Conservation (phyloP, 1,140 invertebrate species). For the Grapholita molesta region DNA sequence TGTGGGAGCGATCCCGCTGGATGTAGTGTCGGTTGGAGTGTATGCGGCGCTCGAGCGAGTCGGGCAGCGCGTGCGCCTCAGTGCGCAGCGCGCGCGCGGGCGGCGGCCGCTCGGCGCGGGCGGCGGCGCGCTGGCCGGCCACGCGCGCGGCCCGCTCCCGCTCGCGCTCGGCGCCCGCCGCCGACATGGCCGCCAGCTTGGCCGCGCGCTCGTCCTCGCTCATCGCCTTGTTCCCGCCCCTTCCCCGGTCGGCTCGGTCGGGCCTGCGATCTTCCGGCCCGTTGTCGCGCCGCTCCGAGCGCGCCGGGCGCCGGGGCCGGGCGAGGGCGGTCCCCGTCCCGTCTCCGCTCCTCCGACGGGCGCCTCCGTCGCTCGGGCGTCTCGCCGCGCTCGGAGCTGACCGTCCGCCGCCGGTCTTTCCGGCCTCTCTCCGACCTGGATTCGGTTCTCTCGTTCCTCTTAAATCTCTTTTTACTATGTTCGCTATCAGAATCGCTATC, state of each 20-base stretch:
- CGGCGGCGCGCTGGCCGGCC: conserved; percentile 47
- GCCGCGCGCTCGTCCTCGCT: conserved; percentile 85
- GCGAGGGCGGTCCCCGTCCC: too few species aligned
- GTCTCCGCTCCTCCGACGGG: neutral
- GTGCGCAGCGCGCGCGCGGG: conserved; percentile 12
- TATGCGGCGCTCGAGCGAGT: conserved; percentile 58
- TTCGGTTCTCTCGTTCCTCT: neutral
- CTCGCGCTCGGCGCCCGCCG: conserved; percentile 51
- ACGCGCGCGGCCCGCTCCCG: conserved; percentile 53
- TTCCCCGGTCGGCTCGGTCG: conserved; percentile 19
- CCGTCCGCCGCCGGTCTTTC: neutral
- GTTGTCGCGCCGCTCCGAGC: neutral
- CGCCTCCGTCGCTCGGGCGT: neutral
- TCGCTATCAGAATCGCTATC: neutral
- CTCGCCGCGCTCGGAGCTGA: conserved; percentile 8
- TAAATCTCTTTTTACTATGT: neutral
- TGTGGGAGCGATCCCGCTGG: conserved; percentile 55
- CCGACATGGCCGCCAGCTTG: conserved; percentile 88
- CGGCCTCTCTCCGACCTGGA: neutral
- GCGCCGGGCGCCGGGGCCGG: neutral
- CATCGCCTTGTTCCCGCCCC: conserved; percentile 25
- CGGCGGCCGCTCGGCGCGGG: conserved; percentile 23
- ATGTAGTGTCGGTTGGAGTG: conserved; percentile 69
- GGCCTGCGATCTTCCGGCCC: neutral
- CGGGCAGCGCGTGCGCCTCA: conserved; percentile 48